A percentile compares a stretch with the other conserved stretches of the same genome.
phyloP scores from a whole-genome alignment of 2,113 vertebrate genomes.

The Leucopsar rothschildi region DNA sequence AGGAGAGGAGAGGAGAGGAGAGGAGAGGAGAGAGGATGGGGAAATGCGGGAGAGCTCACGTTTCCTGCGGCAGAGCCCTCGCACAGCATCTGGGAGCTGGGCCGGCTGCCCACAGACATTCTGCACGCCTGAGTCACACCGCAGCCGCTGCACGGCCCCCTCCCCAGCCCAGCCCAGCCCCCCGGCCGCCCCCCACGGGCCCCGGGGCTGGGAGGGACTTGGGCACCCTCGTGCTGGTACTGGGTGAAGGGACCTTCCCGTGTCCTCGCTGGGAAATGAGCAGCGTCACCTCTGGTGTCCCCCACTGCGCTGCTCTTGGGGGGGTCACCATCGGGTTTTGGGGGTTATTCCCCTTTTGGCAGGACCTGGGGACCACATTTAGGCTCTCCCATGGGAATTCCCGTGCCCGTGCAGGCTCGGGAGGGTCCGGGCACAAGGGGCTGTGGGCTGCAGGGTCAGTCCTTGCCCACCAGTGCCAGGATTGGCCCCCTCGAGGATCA shows the following conservation, averaged over 20 bases:
- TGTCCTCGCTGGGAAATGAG: neutral
- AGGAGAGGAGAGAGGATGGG: neutral
- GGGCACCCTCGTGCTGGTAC: rapidly evolving
- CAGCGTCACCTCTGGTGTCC: rapidly evolving
- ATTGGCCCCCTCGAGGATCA: neutral
- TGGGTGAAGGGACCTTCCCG: neutral
- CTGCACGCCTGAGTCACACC: slow-evolving; percentile 51
- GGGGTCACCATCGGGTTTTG: rapidly evolving
- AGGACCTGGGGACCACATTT: neutral
- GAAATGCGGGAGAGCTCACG: neutral
- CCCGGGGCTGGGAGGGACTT: rapidly evolving
- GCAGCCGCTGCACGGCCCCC: neutral
- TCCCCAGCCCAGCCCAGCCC: neutral
- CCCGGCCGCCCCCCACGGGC: rapidly evolving
- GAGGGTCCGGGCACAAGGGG: neutral
- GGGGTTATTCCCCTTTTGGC: neutral
- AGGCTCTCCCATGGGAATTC: neutral
- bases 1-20: too few relatives aligned
- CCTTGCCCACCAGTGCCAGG: rapidly evolving
- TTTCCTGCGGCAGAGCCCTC: neutral
- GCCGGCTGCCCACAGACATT: slow-evolving; percentile 63
- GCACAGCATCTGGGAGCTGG: slow-evolving; percentile 52
- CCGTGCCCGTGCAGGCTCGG: rapidly evolving
- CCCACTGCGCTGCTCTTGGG: neutral
- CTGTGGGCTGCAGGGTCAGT: rapidly evolving